Evolutionary conservation across 2,113 vertebrate genomes (phyloP).

Genomic region (Gasterosteus nipponicus): DNA sequence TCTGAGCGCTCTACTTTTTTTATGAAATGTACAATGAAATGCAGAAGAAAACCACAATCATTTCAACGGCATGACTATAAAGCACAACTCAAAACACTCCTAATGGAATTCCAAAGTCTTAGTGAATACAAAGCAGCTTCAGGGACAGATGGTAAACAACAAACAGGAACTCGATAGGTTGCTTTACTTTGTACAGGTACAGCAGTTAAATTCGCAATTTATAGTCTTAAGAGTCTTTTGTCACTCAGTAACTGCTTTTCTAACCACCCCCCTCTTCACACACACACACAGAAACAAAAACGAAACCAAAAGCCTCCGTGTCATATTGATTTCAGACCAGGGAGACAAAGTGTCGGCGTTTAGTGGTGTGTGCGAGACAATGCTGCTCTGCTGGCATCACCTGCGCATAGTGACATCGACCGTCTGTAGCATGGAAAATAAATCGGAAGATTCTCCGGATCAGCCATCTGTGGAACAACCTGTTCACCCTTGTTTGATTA

Average conservation of each 20-base stretch:
- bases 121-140: constrained; percentile 28
- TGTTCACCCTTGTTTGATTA: constrained; percentile 74
- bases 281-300: constrained; percentile 7
- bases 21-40: constrained; percentile 3
- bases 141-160: constrained; percentile 5
- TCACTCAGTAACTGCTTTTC: constrained; percentile 7
- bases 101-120: constrained; percentile 21
- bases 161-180: not conserved
- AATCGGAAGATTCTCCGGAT: constrained; percentile 63
- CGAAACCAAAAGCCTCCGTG: constrained; percentile 6
- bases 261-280: not conserved
- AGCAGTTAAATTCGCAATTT: constrained; percentile 28
- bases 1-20: not conserved
- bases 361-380: constrained; percentile 54
- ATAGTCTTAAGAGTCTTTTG: constrained; percentile 16
- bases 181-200: not conserved
- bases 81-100: constrained; percentile 12
- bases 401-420: constrained; percentile 55
- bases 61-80: constrained; percentile 7
- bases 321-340: constrained; percentile 58
- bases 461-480: constrained; percentile 76
- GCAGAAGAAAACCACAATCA: constrained; percentile 15
- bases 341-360: constrained; percentile 54
- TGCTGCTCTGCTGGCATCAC: constrained; percentile 49
- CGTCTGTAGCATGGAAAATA: constrained; percentile 66